Evolutionary conservation across 2,888 invertebrate genomes (phyloP).

Genomic region (Heliconius erato): DNA sequence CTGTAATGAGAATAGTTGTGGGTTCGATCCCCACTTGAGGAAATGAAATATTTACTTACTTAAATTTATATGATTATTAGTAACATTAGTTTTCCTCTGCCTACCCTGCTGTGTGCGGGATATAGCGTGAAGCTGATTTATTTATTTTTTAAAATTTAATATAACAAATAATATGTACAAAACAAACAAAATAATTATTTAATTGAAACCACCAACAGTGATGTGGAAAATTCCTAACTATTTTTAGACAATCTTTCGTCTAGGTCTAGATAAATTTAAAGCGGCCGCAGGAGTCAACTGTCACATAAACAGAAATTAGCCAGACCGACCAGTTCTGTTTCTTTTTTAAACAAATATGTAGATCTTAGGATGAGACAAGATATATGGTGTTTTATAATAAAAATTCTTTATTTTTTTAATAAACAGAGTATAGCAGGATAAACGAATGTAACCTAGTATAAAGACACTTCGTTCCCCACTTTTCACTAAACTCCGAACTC

Average conservation of each 20-base stretch:
- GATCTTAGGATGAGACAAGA: conserved; percentile 30
- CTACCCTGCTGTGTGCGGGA: not conserved
- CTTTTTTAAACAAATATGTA: conserved; percentile 28
- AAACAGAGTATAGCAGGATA: not conserved
- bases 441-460: not conserved
- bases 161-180: no score
- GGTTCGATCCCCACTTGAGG: no score
- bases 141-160: no score
- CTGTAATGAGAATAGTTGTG: no score
- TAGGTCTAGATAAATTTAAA: conserved; percentile 28
- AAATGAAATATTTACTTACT: no score
- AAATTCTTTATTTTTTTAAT: no score
- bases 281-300: conserved; percentile 28
- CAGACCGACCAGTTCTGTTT: conserved; percentile 26
- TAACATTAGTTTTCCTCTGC: no score
- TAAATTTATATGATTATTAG: no score
- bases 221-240: conserved; percentile 35
- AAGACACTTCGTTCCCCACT: not conserved
- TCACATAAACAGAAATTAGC: conserved; percentile 44
- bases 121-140: no score
- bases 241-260: conserved; percentile 37
- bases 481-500: not conserved
- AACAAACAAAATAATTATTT: not conserved
- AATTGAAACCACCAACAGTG: not conserved
- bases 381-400: not conserved